phyloP scores from a whole-genome alignment of 2,113 vertebrate species.

The Cebidichthys violaceus region DNA sequence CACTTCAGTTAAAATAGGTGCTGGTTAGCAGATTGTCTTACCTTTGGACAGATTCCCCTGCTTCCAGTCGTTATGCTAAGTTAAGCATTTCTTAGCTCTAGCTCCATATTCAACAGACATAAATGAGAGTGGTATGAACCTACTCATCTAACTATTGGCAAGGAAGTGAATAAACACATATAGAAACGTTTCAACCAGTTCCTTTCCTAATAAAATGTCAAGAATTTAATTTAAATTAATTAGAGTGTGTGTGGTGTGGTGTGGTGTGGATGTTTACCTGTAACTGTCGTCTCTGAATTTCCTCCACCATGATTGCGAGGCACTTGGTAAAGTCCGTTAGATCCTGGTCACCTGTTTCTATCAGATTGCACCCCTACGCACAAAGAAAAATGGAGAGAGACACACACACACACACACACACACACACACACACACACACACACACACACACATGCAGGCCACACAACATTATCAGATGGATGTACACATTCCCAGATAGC shows the following conservation, averaged over 20 bases:
- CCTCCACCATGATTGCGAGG: conserved; percentile 79
- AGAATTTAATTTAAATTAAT: not conserved
- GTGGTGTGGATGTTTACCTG: conserved; percentile 76
- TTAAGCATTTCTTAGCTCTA: not conserved
- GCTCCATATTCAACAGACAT: not conserved
- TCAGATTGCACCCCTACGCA: conserved; percentile 80
- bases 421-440: not conserved
- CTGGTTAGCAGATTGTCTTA: not conserved
- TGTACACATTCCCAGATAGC: conserved; percentile 47
- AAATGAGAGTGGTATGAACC: not conserved
- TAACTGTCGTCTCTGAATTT: conserved; percentile 72
- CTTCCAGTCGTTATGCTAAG: no score
- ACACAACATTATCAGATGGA: conserved; percentile 49
- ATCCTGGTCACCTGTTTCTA: conserved; percentile 83
- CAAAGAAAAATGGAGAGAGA: conserved; percentile 6
- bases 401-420: not conserved
- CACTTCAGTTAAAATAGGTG: not conserved
- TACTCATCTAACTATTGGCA: not conserved
- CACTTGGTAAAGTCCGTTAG: conserved; percentile 87
- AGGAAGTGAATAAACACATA: not conserved
- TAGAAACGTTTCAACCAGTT: conserved; percentile 5
- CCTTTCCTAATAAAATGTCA: not conserved
- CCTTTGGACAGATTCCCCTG: not conserved
- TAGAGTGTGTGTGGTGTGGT: not conserved
- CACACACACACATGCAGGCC: not conserved